Base-by-base conservation (phyloP, 2,113 vertebrate species). In the Pachyramphus minor region DNA sequence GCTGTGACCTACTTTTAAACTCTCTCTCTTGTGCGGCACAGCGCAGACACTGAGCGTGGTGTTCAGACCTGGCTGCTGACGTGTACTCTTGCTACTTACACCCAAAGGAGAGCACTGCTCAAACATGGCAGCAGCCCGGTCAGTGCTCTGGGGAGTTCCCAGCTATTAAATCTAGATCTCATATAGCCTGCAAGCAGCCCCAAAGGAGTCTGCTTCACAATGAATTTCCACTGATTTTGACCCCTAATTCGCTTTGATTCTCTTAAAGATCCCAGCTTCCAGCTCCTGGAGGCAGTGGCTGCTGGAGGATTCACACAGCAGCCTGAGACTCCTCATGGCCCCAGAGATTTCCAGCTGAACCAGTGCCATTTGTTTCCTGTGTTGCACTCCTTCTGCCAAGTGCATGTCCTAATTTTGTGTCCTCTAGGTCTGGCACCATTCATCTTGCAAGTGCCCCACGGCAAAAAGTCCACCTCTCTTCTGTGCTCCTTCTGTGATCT, bases 21-120 rank as follows among this genome's bases (percentile, higher is more conserved):
- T 69, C 53, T 21, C 72, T 74, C 11, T 37, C 1, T 18, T 6
- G 18, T 0, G 1, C 6, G 1, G 67, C 3, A 14, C 10, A 27
- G 44, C 39, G 28, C 66, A 45, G 84, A 64, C 59, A 39, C 25
- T 12, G 87, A 72, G 88, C 1, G 2, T 49, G 52, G 78, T 0
- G 6, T 60, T 81, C 42, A 10, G 22, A 23, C 45, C 64, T 0
- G 1, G 55, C 44, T 59, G 84, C 62, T 93, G 67, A 87, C 27
- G 18, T 12, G 44, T 39, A n/a, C 87, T 93, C 91, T n/a, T 80
- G 31, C 45, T 64, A 27, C 81, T 74, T 25, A 60, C 14, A 64
- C 89, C 76, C 9, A 0, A 14, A 50, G 64, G 81, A 72, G 49
- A 87, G 37, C 49, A 27, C 33, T 6, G 25, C 68, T 33, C 59